Base-by-base conservation (phyloP, 2,888 invertebrate species). In the Omphaloscelis lunosa region DNA sequence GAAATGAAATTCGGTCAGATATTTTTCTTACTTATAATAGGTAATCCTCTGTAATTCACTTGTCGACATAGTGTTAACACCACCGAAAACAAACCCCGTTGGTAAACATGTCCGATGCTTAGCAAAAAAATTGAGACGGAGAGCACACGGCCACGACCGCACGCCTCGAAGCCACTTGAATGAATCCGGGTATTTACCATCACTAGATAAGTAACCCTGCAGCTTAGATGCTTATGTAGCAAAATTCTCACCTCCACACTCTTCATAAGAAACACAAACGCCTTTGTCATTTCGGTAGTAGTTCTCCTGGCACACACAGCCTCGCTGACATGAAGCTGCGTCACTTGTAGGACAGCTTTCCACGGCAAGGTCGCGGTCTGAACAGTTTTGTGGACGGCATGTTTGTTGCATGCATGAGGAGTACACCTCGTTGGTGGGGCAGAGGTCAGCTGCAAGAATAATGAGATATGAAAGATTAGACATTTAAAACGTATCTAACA, bases 371-470 rank as follows among this genome's bases (percentile, higher is more conserved):
- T 88, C 65, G 9, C 72, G 68, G 1, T 78, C 65, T 34, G 76
- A 48, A 48, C 87, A 87, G 29, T 63, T 82, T 75, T 86, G 82
- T 1, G 68, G 78, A 2, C 77, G 75, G 12, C 88, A 88, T 3
- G 53, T 59, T 9, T 68, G 41, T 81, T 88, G 79, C 0, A 69
- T 66, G 72, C 86, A 86, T 4, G 78, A 1, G 6, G 77, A 81
- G 7, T 86, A 86, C 27, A 59, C 62, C 23, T 86, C 86, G n/a
- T 88, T 83, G 20, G 23, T 1, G 1, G 84, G 81, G 29, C 91
- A 92, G 20, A 85, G 75, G 3, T 61, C 61, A 41, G 88, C 91
- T 91, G 72, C 0, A 83, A 79, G 23, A 34, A 27, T 17, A 58
- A 53, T 5, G 0, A 23, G 1, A 77, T 9, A 75, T 27, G 7